phyloP scores from a whole-genome alignment of 2,797 vertebrate genomes.

The Megaceryle alcyon region DNA sequence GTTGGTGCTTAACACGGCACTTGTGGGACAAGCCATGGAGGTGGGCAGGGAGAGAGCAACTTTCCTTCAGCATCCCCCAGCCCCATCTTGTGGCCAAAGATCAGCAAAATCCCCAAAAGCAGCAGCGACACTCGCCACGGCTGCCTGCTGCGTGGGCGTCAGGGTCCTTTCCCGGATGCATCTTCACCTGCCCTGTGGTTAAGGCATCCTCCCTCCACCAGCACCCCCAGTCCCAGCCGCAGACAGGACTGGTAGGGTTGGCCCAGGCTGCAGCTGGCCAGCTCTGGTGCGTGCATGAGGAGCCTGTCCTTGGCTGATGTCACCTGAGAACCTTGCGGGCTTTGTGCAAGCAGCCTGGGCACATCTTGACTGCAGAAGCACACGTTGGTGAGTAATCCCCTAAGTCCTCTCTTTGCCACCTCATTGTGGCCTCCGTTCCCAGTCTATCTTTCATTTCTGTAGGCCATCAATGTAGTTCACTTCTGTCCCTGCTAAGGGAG shows the following conservation, averaged over 20 bases:
- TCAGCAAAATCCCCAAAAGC: neutral
- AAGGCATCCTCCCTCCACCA: neutral
- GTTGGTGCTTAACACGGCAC: rapidly evolving
- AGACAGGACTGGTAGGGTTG: neutral
- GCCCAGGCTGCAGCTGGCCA: neutral
- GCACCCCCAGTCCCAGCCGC: neutral
- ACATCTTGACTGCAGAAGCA: neutral
- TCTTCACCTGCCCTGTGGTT: neutral
- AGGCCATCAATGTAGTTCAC: neutral
- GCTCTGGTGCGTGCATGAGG: rapidly evolving
- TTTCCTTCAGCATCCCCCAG: neutral
- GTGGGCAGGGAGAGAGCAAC: neutral
- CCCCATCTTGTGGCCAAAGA: neutral
- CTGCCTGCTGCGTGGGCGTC: neutral
- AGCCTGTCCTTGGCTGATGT: neutral
- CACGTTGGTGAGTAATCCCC: neutral
- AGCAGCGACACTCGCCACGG: rapidly evolving
- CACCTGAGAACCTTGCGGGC: neutral
- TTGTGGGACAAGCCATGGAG: neutral
- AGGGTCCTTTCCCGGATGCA: rapidly evolving
- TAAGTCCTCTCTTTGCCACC: neutral
- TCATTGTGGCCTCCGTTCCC: neutral
- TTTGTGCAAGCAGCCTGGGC: neutral
- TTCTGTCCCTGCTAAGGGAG: neutral
- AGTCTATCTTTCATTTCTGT: neutral